Evolutionary conservation across 2,888 invertebrate species (phyloP).

Genomic region (Disparrhopalites patrizii): DNA sequence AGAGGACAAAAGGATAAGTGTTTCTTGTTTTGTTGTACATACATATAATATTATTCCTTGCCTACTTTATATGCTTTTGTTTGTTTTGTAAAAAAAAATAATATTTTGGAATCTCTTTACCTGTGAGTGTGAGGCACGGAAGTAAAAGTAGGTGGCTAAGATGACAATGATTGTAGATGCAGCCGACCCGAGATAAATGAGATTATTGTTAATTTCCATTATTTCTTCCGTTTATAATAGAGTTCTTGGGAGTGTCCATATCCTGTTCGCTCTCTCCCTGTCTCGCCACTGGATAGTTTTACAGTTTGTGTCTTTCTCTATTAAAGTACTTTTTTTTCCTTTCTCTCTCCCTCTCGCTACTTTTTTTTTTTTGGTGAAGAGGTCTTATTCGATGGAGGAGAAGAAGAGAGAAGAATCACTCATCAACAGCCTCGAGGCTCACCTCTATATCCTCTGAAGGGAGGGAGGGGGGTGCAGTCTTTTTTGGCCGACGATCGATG

Average conservation of each 20-base stretch:
- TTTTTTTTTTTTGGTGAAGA: not conserved
- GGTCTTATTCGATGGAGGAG: too few species aligned
- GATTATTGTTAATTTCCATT: constrained; percentile 18
- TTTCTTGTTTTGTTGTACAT: too few species aligned
- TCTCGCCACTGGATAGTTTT: not conserved
- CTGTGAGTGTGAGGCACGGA: constrained; percentile 20
- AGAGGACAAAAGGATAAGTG: too few species aligned
- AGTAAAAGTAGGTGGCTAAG: constrained; percentile 20
- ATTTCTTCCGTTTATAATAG: not conserved
- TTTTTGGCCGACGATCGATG: not conserved
- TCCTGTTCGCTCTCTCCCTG: not conserved
- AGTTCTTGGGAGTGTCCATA: not conserved
- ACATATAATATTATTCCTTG: too few species aligned
- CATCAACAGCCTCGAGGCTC: too few species aligned
- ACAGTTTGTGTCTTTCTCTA: not conserved
- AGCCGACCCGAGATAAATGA: constrained; percentile 16
- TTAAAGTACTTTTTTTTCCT: not conserved
- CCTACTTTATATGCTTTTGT: too few species aligned
- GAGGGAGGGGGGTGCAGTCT: not conserved
- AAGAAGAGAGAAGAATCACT: too few species aligned
- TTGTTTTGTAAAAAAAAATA: too few species aligned
- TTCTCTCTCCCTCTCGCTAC: not conserved
- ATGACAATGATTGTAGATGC: constrained; percentile 22
- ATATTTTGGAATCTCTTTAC: too few species aligned
- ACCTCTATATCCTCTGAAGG: not conserved